Conservation (phyloP, 2,113 vertebrate species). For the Lipophrys pholis region DNA sequence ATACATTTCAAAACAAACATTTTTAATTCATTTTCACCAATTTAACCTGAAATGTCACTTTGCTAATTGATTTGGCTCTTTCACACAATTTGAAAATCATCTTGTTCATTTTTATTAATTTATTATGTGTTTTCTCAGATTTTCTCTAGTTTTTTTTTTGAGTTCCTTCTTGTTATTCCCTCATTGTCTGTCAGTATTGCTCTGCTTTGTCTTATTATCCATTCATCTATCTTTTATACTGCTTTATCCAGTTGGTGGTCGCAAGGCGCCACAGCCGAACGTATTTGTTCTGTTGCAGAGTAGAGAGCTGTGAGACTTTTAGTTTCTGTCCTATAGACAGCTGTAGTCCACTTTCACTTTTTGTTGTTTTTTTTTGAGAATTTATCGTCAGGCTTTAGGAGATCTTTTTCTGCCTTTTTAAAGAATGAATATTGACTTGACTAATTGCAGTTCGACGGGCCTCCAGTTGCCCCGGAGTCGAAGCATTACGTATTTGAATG, state of each 20-base stretch:
- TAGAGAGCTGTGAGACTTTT: not conserved
- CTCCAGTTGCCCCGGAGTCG: not conserved
- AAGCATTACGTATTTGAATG: conserved; percentile 12
- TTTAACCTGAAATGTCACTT: not conserved
- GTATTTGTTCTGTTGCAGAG: too few relatives aligned
- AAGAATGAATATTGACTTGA: not conserved
- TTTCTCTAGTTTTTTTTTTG: not conserved
- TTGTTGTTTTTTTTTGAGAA: not conserved
- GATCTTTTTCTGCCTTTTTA: not conserved
- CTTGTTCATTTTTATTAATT: not conserved
- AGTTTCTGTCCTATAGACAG: too few relatives aligned
- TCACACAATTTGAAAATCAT: not conserved
- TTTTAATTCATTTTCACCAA: not conserved
- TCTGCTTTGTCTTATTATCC: not conserved
- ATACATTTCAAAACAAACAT: not conserved
- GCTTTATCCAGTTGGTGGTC: too few relatives aligned
- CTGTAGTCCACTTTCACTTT: not conserved
- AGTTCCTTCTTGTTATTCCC: not conserved
- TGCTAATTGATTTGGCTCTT: not conserved
- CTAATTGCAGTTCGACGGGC: not conserved
- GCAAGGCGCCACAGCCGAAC: too few relatives aligned
- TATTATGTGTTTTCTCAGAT: not conserved
- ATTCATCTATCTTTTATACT: too few relatives aligned
- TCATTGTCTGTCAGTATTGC: not conserved
- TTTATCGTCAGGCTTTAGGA: not conserved